phyloP scores from a whole-genome alignment of 2,797 vertebrate species.

The Pogoniulus pusillus region DNA sequence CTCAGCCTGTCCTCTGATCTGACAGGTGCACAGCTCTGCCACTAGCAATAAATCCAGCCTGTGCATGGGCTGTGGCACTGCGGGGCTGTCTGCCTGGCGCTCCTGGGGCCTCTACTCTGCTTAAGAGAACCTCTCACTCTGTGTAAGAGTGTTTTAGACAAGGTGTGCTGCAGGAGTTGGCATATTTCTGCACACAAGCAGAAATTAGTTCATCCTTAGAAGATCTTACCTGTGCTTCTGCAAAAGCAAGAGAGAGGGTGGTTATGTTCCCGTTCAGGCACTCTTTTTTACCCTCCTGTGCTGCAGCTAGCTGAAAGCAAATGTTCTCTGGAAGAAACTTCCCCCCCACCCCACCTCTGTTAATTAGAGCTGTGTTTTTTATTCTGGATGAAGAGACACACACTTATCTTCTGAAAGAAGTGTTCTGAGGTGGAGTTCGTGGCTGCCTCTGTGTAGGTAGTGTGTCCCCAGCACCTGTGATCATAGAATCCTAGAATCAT shows the following conservation, averaged over 20 bases:
- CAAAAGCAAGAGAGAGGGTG: background rate
- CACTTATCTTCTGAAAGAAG: background rate
- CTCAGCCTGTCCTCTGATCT: background rate
- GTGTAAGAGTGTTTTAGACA: slow-evolving; percentile 11
- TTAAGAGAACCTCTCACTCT: background rate
- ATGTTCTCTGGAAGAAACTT: background rate
- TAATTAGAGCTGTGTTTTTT: background rate
- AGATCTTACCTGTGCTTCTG: too few relatives aligned
- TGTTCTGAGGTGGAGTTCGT: background rate
- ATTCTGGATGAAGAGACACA: background rate
- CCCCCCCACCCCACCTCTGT: background rate
- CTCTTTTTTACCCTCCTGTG: background rate
- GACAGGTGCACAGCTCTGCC: background rate
- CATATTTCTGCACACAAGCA: background rate
- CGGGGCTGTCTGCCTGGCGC: background rate
- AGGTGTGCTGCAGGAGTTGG: background rate
- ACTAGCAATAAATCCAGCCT: background rate
- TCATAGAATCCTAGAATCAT: too few relatives aligned
- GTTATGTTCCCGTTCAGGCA: background rate
- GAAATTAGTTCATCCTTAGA: background rate
- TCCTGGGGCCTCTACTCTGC: background rate
- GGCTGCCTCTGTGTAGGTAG: background rate
- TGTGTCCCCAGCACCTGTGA: background rate
- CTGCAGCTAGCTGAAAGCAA: background rate
- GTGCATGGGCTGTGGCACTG: background rate